Evolutionary conservation across 2,888 invertebrate species (phyloP), one percentile per base, ranked within the genome.

Genomic region (Abrostola tripartita): DNA sequence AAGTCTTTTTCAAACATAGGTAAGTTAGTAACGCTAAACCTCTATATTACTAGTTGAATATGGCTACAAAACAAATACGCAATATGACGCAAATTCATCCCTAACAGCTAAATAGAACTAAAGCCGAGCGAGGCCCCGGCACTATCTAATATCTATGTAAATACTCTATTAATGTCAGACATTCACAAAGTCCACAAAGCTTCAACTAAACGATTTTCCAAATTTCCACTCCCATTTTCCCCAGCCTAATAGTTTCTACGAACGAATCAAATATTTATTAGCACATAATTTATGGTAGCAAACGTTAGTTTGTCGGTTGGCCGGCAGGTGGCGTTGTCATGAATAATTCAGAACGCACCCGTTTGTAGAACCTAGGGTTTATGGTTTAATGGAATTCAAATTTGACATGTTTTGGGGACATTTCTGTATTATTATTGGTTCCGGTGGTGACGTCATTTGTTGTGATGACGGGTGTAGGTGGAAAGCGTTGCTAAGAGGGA

Each of bases 301-400:
- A 85, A 85, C 84, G 88, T 84, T 87, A 85, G 85, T 88, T 80
- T 79, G 88, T 83, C 89, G 84, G 89, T 89, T 89, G 79, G 81
- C 61, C 81, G 82, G 85, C 90, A 90, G 90, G 90, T 90, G 89
- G 88, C 86, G 80, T 79, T 80, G 74, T 81, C 78, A 89, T 90
- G 88, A 88, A 90, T 90, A 74, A 90, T 90, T 89, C 87, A 72
- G 62, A 66, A 71, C 65, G 55, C 71, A 77, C 79, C 76, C 78
- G 79, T 80, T 78, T 76, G 70, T 78, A 79, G 55, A 63, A 67
- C 78, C 65, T 75, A 69, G 76, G 76, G 76, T 68, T 76, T 82
- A 82, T 82, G 80, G 76, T 71, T 68, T 79, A 81, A 85, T 82
- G 74, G 73, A 76, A 82, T 86, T 80, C 79, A 76, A 76, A 83